Percentiles rank a stretch among this genome's conserved stretches.
These are phyloP conservation scores for Malacoraja senta DNA, from an alignment of 2,797 vertebrate genomes.

Conservation along the genomic window DNA sequence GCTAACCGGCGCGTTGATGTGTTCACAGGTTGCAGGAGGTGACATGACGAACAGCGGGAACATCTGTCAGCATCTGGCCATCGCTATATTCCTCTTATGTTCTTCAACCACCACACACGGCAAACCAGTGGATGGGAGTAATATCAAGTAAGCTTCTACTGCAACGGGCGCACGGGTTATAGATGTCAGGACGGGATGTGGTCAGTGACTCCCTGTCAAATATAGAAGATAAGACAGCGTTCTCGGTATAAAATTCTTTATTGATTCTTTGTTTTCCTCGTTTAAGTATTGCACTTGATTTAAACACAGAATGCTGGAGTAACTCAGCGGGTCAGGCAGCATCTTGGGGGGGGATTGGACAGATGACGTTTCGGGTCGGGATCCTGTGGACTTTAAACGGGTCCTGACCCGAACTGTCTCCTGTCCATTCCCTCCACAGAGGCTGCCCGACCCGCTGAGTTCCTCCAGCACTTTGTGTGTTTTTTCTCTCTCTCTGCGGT, in stretches of 20 bases:
- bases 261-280: neutral
- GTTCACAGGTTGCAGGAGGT: constrained; percentile 59
- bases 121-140: constrained; percentile 68
- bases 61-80: constrained; percentile 81
- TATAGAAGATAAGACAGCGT: neutral
- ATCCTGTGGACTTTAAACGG: too few relatives aligned
- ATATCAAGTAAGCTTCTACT: constrained; percentile 66
- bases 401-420: too few relatives aligned
- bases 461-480: too few relatives aligned
- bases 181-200: neutral
- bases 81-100: constrained; percentile 81
- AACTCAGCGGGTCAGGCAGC: too few relatives aligned
- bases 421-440: too few relatives aligned
- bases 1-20: constrained; percentile 44
- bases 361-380: too few relatives aligned
- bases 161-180: too few relatives aligned
- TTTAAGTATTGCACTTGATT: neutral
- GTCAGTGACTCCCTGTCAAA: neutral
- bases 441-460: too few relatives aligned
- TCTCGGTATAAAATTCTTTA: too few relatives aligned
- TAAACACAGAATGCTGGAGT: too few relatives aligned
- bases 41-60: constrained; percentile 69
- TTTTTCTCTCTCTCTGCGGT: too few relatives aligned
- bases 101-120: constrained; percentile 72
- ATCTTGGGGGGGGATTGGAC: too few relatives aligned